Evolutionary conservation across 2,888 invertebrate genomes (phyloP).

Genomic region (Nymphalis polychloros): DNA sequence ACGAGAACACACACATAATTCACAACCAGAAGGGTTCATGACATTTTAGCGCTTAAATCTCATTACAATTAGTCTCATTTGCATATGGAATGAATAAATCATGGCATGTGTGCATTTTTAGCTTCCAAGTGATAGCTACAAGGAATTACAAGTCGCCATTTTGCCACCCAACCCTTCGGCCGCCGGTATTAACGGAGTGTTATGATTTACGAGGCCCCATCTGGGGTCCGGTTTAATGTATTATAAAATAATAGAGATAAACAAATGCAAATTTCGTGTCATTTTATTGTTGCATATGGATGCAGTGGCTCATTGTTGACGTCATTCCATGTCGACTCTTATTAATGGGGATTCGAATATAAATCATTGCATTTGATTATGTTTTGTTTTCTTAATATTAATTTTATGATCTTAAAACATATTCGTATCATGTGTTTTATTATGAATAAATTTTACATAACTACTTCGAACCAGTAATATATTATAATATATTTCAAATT

Average conservation of each 20-base stretch:
- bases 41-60: conserved; percentile 60
- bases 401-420: too few species aligned
- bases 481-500: too few species aligned
- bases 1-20: conserved; percentile 32
- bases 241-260: conserved; percentile 64
- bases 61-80: conserved; percentile 77
- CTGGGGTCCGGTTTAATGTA: conserved; percentile 52
- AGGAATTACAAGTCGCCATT: conserved; percentile 43
- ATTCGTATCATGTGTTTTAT: too few species aligned
- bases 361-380: neutral
- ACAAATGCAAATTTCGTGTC: conserved; percentile 62
- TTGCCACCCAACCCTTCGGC: conserved; percentile 53
- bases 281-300: conserved; percentile 41
- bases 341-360: conserved; percentile 10
- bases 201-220: conserved; percentile 72
- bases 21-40: conserved; percentile 42
- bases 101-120: conserved; percentile 64
- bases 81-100: conserved; percentile 74
- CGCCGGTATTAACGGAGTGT: conserved; percentile 65
- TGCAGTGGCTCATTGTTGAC: conserved; percentile 19
- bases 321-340: conserved; percentile 1
- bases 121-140: conserved; percentile 50
- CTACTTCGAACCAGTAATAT: too few species aligned
- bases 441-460: too few species aligned
- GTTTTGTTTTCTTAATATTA: too few species aligned